Evolutionary conservation across 2,113 vertebrate genomes (phyloP).

Genomic region (Corythaeola cristata): DNA sequence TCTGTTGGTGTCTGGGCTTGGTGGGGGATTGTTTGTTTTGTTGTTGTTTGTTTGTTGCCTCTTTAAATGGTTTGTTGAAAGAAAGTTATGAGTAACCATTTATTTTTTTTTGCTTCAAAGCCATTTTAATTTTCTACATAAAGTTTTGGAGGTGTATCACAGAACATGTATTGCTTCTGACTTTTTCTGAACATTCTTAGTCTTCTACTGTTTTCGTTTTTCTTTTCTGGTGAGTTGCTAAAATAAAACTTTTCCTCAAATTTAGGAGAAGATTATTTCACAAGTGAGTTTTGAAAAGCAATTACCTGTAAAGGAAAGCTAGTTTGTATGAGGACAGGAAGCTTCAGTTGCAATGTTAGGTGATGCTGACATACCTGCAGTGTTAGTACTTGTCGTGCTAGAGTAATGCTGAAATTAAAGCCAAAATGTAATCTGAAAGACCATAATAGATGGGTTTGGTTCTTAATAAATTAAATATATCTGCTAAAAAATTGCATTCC

Average conservation of each 20-base stretch:
- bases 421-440: not conserved
- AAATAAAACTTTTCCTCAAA: not conserved
- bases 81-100: not conserved
- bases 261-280: not conserved
- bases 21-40: not conserved
- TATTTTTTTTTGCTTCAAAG: not conserved
- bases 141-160: not conserved
- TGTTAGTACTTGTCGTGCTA: not conserved
- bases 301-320: not conserved
- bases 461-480: not conserved
- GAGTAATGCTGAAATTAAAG: not conserved
- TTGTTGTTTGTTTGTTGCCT: not conserved
- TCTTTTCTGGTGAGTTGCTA: not conserved
- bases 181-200: not conserved
- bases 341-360: not conserved
- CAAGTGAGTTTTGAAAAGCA: not conserved
- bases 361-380: not conserved
- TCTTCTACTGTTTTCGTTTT: not conserved
- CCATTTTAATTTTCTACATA: fast-evolving
- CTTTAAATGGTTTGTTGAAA: not conserved
- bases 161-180: not conserved
- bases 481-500: not conserved
- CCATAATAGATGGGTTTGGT: not conserved
- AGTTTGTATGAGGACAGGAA: not conserved
- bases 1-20: not conserved